Evolutionary conservation across 2,888 invertebrate genomes (phyloP).

Genomic region (Ochropleura plecta): DNA sequence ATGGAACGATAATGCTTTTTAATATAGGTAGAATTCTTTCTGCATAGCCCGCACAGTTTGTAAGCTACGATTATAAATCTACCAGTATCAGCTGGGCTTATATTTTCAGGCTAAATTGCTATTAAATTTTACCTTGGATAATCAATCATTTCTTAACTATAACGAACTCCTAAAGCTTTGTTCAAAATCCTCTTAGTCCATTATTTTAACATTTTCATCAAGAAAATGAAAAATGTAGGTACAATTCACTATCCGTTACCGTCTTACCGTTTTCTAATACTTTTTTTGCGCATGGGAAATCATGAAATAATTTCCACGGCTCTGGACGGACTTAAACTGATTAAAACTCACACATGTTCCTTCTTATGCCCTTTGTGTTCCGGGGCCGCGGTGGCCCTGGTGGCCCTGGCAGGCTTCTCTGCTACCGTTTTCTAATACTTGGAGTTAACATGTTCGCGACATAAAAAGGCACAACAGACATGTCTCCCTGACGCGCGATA

Average conservation of each 20-base stretch:
- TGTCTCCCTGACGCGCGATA: conserved; percentile 45
- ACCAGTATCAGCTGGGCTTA: not conserved
- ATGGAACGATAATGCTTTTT: conserved; percentile 3
- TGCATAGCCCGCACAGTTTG: not conserved
- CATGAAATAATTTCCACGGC: too few species aligned
- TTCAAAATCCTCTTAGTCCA: conserved; percentile 8
- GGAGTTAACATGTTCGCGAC: conserved; percentile 27
- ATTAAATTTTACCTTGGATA: conserved; percentile 13
- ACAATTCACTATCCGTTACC: conserved; percentile 6
- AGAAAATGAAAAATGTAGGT: not conserved
- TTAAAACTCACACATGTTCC: too few species aligned
- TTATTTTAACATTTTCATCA: conserved; percentile 12
- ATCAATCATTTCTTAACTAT: conserved; percentile 26
- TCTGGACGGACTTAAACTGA: too few species aligned
- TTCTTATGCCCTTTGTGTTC: too few species aligned
- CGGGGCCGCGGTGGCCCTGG: too few species aligned
- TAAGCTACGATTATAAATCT: not conserved
- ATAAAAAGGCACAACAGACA: conserved; percentile 37
- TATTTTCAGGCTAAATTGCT: conserved; percentile 4
- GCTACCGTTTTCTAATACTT: conserved; percentile 36
- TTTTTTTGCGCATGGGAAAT: not conserved
- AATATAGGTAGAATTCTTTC: not conserved
- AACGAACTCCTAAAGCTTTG: conserved; percentile 16
- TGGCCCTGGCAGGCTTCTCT: too few species aligned
- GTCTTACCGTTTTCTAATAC: conserved; percentile 32